These are phyloP conservation scores for Platysternon megacephalum DNA, from an alignment of 2,113 vertebrate genomes.

Conservation along the genomic window DNA sequence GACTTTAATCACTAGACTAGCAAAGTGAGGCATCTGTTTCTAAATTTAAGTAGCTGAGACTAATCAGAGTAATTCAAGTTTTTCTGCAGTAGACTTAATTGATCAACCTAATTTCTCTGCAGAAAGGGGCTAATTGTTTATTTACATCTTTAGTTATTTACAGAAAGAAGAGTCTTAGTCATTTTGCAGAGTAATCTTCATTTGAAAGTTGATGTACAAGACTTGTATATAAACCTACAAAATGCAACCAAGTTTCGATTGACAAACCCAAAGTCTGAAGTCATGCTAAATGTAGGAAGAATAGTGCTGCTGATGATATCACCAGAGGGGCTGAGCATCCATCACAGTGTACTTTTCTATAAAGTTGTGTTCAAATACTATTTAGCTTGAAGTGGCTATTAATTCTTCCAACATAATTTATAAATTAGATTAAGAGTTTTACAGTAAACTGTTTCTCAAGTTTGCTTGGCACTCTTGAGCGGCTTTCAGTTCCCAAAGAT, in stretches of 20 bases:
- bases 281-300: not conserved
- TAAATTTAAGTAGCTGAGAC: constrained; percentile 68
- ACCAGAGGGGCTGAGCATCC: not conserved
- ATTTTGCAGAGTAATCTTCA: not conserved
- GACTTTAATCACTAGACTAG: constrained; percentile 65
- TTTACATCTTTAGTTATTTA: constrained; percentile 11
- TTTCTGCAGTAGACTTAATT: constrained; percentile 47
- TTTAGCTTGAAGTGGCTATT: not conserved
- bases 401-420: not conserved
- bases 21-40: constrained; percentile 71
- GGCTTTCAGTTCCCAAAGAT: not conserved
- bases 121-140: not conserved
- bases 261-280: not conserved
- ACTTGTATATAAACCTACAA: constrained; percentile 4
- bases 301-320: constrained; percentile 4
- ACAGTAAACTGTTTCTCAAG: not conserved
- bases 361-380: not conserved
- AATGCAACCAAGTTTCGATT: constrained; percentile 34
- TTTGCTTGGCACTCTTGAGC: not conserved
- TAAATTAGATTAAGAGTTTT: not conserved
- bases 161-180: constrained; percentile 26
- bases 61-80: constrained; percentile 68
- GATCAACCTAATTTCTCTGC: constrained; percentile 45
- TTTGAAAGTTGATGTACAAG: not conserved
- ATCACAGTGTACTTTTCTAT: not conserved